Percentiles rank a stretch among this genome's conserved stretches.
phyloP scores from a whole-genome alignment of 2,113 vertebrate genomes.

The Neomonachus schauinslandi region DNA sequence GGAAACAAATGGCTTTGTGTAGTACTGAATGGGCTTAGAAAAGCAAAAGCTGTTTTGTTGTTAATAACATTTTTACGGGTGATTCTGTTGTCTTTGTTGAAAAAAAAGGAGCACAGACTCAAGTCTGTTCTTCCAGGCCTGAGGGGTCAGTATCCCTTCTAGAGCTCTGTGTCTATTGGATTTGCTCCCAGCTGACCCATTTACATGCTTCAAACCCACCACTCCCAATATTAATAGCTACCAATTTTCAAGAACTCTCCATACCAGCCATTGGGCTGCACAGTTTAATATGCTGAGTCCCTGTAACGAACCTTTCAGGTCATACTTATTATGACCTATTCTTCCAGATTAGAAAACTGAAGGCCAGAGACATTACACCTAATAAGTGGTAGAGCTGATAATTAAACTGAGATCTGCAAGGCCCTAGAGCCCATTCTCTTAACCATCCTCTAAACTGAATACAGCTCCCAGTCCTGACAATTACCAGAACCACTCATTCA shows the following conservation, averaged over 20 bases:
- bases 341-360: constrained; percentile 5
- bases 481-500: background rate
- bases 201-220: background rate
- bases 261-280: background rate
- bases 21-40: constrained; percentile 45
- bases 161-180: background rate
- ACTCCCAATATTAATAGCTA: background rate
- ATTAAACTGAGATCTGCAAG: background rate
- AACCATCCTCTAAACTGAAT: background rate
- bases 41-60: constrained; percentile 45
- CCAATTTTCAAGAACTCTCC: background rate
- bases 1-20: constrained; percentile 69
- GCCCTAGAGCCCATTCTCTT: background rate
- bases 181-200: background rate
- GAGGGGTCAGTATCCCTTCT: background rate
- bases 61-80: background rate
- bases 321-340: background rate
- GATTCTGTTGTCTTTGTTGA: constrained; percentile 35
- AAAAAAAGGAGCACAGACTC: background rate
- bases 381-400: background rate
- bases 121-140: background rate
- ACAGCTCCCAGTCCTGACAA: background rate
- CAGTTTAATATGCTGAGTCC: background rate
- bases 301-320: background rate
- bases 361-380: background rate